A percentile compares a stretch with the other conserved stretches of the same genome.
Evolutionary conservation across 2,888 invertebrate genomes (phyloP).

Genomic region (Molorchus minor): DNA sequence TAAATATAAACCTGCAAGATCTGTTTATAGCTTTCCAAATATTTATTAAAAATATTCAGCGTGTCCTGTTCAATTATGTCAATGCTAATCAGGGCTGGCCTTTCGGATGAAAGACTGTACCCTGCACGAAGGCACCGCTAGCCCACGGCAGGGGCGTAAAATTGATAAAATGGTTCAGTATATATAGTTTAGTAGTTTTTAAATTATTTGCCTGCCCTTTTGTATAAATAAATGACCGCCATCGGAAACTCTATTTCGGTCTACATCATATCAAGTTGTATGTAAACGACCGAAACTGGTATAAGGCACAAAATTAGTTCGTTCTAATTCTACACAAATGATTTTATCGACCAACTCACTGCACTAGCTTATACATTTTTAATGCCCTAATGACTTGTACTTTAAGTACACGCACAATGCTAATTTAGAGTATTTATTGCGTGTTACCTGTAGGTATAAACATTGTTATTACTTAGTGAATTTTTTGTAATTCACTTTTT

Average conservation of each 20-base stretch:
- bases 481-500: not conserved
- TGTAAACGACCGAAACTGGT: not conserved
- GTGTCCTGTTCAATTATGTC: not conserved
- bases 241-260: no score
- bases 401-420: slow-evolving; percentile 31
- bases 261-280: no score
- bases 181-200: no score
- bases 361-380: slow-evolving; percentile 31
- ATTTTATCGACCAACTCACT: slow-evolving; percentile 14
- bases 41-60: not conserved
- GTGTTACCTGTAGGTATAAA: not conserved
- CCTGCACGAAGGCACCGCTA: not conserved
- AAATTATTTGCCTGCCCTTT: no score
- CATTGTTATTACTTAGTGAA: not conserved
- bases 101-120: not conserved
- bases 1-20: not conserved
- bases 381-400: slow-evolving; percentile 32
- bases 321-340: not conserved
- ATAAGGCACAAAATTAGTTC: slow-evolving; percentile 5
- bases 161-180: slow-evolving; percentile 6
- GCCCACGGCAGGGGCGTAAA: not conserved
- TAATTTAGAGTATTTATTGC: slow-evolving; percentile 30
- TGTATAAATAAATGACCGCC: no score
- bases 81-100: not conserved
- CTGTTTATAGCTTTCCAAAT: not conserved